phyloP scores from a whole-genome alignment of 2,797 vertebrate genomes.

The Hybognathus amarus region DNA sequence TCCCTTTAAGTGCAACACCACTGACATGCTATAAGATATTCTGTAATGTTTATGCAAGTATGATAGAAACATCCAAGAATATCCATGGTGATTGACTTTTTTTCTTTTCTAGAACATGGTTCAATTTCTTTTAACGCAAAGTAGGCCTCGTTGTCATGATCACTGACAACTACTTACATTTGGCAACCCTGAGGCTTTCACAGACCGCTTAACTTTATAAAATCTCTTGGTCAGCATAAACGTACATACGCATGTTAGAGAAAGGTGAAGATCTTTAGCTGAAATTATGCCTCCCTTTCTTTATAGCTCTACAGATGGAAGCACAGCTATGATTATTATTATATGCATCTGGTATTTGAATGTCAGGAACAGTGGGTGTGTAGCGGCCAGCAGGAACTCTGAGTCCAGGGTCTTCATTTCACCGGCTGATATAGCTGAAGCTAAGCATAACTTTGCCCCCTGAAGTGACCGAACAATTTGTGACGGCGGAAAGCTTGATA shows the following conservation, averaged over 20 bases:
- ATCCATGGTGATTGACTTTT: neutral
- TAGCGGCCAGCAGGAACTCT: constrained; percentile 25
- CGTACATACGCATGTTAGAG: constrained; percentile 8
- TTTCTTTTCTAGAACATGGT: neutral
- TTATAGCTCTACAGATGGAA: constrained; percentile 40
- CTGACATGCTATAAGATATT: neutral
- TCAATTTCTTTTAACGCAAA: constrained; percentile 33
- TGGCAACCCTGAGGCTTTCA: constrained; percentile 26
- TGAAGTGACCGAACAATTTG: constrained; percentile 20
- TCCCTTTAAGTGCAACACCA: neutral
- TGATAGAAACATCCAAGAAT: neutral
- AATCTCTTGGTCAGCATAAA: constrained; percentile 34
- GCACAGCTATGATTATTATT: constrained; percentile 51
- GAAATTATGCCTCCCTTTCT: constrained; percentile 35
- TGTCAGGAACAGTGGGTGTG: constrained; percentile 50
- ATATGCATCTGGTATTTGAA: constrained; percentile 52
- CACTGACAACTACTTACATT: constrained; percentile 22
- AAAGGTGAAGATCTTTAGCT: constrained; percentile 38
- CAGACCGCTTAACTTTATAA: neutral
- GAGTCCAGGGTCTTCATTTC: constrained; percentile 35
- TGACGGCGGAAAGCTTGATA: constrained; percentile 13
- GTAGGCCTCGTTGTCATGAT: neutral
- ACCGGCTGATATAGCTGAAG: constrained; percentile 14
- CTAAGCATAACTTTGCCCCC: constrained; percentile 44
- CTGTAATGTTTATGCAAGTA: neutral